A percentile compares a stretch with the other conserved stretches of the same genome.
These are phyloP conservation scores for Pelodytes ibericus DNA, from an alignment of 2,797 vertebrate genomes.

Conservation along the genomic window DNA sequence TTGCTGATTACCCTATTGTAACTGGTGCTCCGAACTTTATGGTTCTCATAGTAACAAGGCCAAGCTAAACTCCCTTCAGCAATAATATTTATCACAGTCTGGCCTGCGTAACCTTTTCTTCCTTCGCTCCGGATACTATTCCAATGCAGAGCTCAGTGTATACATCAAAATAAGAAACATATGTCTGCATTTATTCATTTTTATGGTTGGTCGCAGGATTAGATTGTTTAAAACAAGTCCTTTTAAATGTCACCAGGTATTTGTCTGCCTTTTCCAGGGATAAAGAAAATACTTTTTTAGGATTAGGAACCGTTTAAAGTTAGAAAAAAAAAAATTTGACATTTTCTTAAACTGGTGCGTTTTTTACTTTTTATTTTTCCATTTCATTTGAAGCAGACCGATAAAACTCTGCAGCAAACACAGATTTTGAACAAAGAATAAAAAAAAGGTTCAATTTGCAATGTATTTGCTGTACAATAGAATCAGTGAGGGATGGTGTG, in stretches of 20 bases:
- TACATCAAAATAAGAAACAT: conserved; percentile 5
- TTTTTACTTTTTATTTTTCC: no score
- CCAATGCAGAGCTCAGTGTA: conserved; percentile 14
- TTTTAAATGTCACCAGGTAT: not conserved
- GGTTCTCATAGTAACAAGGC: not conserved
- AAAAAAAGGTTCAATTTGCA: no score
- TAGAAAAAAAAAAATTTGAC: not conserved
- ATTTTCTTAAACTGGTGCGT: no score
- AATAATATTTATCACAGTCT: conserved; percentile 13
- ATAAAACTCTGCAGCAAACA: no score
- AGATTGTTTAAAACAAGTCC: not conserved
- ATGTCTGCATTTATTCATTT: not conserved
- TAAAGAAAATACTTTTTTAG: not conserved
- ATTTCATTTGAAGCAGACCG: no score
- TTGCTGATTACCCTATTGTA: not conserved
- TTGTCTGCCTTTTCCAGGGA: not conserved
- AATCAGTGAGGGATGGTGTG: no score
- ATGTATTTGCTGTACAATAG: no score
- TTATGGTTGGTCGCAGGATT: not conserved
- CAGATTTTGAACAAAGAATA: no score
- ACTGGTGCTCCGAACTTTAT: not conserved
- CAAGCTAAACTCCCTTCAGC: not conserved
- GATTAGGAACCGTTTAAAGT: not conserved
- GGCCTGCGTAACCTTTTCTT: conserved; percentile 13
- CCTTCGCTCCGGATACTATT: conserved; percentile 11